These are phyloP conservation scores for Gastracanthus pulcherrimus DNA, from an alignment of 2,888 invertebrate species.

Conservation along the genomic window DNA sequence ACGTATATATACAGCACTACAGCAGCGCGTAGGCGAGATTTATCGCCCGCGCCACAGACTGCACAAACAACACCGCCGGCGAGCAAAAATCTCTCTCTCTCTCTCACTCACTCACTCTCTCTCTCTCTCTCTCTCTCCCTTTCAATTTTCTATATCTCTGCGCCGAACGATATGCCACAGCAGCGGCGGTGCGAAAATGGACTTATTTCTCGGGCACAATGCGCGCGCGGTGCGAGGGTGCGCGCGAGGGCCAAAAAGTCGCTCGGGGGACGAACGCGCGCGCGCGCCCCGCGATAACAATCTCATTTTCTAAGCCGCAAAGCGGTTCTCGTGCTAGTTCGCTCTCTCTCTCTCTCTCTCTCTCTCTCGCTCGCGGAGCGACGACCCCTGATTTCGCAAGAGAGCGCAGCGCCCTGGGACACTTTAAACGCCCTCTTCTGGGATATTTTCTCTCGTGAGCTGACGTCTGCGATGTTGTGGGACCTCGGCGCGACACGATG, in stretches of 20 bases:
- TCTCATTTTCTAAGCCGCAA: constrained; percentile 59
- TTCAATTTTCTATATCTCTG: constrained; percentile 47
- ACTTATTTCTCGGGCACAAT: constrained; percentile 54
- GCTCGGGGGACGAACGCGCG: constrained; percentile 14
- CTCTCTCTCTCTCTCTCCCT: constrained; percentile 1
- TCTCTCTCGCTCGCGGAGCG: no score
- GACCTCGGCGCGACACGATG: neutral
- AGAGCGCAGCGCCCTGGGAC: constrained; percentile 1
- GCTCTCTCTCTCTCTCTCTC: no score
- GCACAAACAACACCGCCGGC: neutral
- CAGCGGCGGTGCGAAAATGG: constrained; percentile 56
- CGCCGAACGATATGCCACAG: constrained; percentile 3
- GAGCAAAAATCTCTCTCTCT: constrained; percentile 16
- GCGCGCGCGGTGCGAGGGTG: constrained; percentile 4
- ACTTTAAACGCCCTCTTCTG: constrained; percentile 38
- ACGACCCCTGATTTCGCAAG: no score
- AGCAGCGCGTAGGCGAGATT: constrained; percentile 32
- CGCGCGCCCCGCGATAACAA: constrained; percentile 56
- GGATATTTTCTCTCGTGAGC: neutral
- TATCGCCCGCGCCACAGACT: constrained; percentile 49
- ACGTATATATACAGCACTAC: no score
- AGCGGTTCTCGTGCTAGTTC: no score
- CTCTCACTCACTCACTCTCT: constrained; percentile 47
- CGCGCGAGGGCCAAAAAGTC: constrained; percentile 34
- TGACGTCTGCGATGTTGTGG: neutral